Conservation (phyloP, 92 coral and sea anemone species). For the Blastomussa wellsi region DNA sequence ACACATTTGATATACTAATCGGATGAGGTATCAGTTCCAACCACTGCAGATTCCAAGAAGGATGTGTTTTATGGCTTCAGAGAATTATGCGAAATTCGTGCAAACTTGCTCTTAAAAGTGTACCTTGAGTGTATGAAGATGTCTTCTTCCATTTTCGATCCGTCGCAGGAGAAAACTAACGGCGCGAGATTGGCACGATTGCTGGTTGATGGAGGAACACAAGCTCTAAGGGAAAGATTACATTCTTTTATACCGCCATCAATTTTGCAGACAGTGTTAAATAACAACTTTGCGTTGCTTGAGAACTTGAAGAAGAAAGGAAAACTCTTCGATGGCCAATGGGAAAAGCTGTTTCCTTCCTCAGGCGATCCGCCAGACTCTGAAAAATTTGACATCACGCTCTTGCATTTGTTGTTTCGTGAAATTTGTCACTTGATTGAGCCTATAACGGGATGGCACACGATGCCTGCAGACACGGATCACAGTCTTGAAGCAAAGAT, state of each 20-base stretch:
- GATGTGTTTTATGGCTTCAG: neutral
- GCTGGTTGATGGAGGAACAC: constrained; percentile 47
- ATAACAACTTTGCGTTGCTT: constrained; percentile 11
- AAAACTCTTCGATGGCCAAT: constrained; percentile 34
- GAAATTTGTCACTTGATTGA: constrained; percentile 24
- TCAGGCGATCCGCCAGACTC: constrained; percentile 52
- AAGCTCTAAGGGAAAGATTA: constrained; percentile 29
- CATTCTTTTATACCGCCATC: constrained; percentile 3
- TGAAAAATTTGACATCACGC: constrained; percentile 50
- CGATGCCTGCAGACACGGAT: constrained; percentile 52
- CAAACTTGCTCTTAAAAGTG: too few relatives aligned
- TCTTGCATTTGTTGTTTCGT: constrained; percentile 49
- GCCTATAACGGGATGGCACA: constrained; percentile 61
- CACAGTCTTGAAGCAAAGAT: constrained; percentile 49
- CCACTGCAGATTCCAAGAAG: neutral
- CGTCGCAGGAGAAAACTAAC: constrained; percentile 49
- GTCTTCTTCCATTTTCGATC: constrained; percentile 6
- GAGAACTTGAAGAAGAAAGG: neutral
- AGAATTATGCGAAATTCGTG: neutral
- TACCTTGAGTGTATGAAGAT: neutral
- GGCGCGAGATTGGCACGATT: constrained; percentile 38
- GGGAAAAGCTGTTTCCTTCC: constrained; percentile 51
- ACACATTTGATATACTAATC: too few relatives aligned
- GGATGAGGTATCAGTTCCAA: too few relatives aligned
- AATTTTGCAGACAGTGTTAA: constrained; percentile 19